Percentiles rank a stretch among this genome's conserved stretches.
Evolutionary conservation across 2,113 vertebrate species (phyloP).

Genomic region (Cyprinus carpio): DNA sequence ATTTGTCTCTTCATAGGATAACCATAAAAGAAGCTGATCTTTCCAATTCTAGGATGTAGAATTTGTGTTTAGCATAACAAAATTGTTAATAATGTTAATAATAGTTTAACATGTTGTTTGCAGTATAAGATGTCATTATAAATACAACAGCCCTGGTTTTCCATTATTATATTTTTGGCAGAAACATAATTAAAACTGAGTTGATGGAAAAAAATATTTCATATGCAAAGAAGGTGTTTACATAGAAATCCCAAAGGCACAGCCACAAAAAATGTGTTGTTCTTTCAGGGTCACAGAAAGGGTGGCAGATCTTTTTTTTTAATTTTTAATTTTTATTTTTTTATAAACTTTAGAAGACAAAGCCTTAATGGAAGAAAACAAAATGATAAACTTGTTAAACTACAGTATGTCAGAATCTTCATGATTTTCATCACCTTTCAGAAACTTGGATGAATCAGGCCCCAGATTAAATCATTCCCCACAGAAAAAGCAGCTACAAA

Average conservation of each 20-base stretch:
- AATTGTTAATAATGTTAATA: neutral
- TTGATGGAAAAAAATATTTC: too few relatives aligned
- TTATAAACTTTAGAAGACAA: neutral
- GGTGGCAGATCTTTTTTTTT: neutral
- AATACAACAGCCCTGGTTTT: neutral
- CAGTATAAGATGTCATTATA: neutral
- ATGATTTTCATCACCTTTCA: neutral
- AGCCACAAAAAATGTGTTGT: neutral
- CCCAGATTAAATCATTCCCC: neutral
- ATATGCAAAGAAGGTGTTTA: neutral
- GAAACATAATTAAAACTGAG: too few relatives aligned
- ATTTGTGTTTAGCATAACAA: neutral
- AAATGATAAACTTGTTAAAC: neutral
- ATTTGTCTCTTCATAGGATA: neutral
- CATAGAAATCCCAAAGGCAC: neutral
- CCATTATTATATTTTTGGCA: too few relatives aligned
- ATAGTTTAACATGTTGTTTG: neutral
- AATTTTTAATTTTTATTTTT: too few relatives aligned
- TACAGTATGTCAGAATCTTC: neutral
- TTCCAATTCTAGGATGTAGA: neutral
- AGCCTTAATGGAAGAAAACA: neutral
- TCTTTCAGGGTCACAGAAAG: neutral
- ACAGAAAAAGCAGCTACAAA: constrained; percentile 1
- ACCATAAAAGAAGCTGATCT: neutral
- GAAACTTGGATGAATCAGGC: neutral